Evolutionary conservation across 1,140 invertebrate species (phyloP).

Genomic region (Drosophila bipectinata): DNA sequence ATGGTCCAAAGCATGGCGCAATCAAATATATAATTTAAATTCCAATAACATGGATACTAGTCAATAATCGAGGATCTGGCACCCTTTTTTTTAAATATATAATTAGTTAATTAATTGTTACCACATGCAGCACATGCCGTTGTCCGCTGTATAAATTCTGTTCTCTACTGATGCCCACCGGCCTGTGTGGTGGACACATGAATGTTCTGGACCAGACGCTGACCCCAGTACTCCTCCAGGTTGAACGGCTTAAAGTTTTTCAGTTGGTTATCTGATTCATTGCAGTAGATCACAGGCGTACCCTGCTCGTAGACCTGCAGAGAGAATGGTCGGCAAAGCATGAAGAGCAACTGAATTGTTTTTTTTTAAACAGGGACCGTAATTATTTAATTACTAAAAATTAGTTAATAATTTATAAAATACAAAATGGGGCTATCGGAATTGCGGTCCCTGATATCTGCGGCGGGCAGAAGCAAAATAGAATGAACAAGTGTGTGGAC

Average conservation of each 20-base stretch:
- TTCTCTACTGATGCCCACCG: constrained; percentile 62
- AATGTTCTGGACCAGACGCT: constrained; percentile 80
- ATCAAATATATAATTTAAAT: constrained; percentile 30
- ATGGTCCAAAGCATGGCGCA: constrained; percentile 26
- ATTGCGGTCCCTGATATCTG: constrained; percentile 19
- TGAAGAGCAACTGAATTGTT: constrained; percentile 32
- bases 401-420: too few species aligned
- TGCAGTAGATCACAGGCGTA: constrained; percentile 68
- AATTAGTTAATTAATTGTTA: constrained; percentile 33
- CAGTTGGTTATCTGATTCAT: constrained; percentile 80
- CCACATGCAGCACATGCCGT: constrained; percentile 54
- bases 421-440: too few species aligned
- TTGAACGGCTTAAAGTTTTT: constrained; percentile 83
- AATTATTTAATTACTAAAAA: not conserved
- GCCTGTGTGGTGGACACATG: constrained; percentile 72
- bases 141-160: constrained; percentile 31
- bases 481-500: not conserved
- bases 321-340: constrained; percentile 27
- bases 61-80: constrained; percentile 28
- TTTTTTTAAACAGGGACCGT: constrained; percentile 13
- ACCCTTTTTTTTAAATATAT: constrained; percentile 30
- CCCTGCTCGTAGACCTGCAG: constrained; percentile 75
- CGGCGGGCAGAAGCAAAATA: constrained; percentile 16
- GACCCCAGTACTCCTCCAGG: constrained; percentile 82
- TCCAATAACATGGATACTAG: constrained; percentile 30